Evolutionary conservation across 2,888 invertebrate genomes (phyloP), one percentile per base, ranked within the genome.

Genomic region (Hipparchia sbordonii): DNA sequence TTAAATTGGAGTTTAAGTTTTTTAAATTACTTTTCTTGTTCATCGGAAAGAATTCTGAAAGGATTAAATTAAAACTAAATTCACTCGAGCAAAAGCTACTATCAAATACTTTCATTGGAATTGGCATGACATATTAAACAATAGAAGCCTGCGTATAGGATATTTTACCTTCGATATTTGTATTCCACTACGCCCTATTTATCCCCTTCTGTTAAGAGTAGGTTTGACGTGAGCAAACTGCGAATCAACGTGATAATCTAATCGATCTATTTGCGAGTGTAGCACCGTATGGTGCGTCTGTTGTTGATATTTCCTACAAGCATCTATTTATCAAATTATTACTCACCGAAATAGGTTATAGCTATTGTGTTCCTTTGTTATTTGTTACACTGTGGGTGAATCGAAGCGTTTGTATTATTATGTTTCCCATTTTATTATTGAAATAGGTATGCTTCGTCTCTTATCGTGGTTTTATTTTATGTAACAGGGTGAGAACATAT

Each of bases 211-310:
- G 7, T 57, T 57, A 23, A 23, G 23, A 23, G 23, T 23, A 57
- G 9, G 23, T 67, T 52, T 66, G 81, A 82, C 86, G 85, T 85
- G 87, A 82, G 79, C 54, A 66, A 84, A 82, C 80, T 85, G 72
- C 66, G 76, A 79, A 80, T 77, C 74, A 72, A 75, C 79, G 68
- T 72, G 62, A 62, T 75, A 72, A 74, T 74, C 73, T 71, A 70
- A 76, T 75, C 70, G 73, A 76, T 75, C 70, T 73, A 72, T 74
- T 76, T 74, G 77, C 76, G 66, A 76, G 69, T 72, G 65, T 39
- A 65, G 72, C 67, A 61, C 56, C 72, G 71, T 74, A 72, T 72
- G 76, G 69, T 69, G 65, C 71, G 68, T 70, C 70, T 72, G 63
- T 62, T 77, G 75, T 73, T 76, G 73, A 72, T 76, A 72, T 77